A percentile compares a stretch with the other conserved stretches of the same genome.
These are phyloP conservation scores for Caenorhabditis latens DNA, from an alignment of 1,140 invertebrate genomes.

Conservation along the genomic window DNA sequence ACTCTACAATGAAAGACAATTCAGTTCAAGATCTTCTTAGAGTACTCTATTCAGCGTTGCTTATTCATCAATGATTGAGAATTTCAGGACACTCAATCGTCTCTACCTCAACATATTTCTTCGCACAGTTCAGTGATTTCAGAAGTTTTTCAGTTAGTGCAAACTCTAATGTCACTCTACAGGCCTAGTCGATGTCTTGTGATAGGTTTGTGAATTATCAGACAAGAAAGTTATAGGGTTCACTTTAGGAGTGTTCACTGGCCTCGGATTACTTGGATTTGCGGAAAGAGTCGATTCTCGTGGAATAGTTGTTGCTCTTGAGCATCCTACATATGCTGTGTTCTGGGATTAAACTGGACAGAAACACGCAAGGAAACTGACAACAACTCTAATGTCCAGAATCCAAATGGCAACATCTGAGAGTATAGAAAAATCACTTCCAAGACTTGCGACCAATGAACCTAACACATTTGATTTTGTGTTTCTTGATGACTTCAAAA, in stretches of 20 bases:
- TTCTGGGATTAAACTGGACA: constrained; percentile 68
- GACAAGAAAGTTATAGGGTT: too few relatives aligned
- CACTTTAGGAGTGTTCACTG: constrained; percentile 68
- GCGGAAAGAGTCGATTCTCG: constrained; percentile 66
- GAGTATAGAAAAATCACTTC: constrained; percentile 64
- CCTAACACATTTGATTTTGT: constrained; percentile 70
- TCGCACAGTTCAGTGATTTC: constrained; percentile 62
- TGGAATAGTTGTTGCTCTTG: constrained; percentile 68
- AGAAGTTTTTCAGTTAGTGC: constrained; percentile 66
- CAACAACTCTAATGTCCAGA: constrained; percentile 60
- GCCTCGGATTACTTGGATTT: constrained; percentile 65
- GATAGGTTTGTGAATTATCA: constrained; percentile 17
- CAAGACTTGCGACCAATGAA: constrained; percentile 63
- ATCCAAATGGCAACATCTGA: constrained; percentile 70
- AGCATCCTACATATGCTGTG: constrained; percentile 66
- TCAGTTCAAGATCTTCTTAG: constrained; percentile 63
- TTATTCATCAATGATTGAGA: background rate
- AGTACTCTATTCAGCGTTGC: constrained; percentile 28
- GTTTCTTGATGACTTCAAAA: constrained; percentile 67
- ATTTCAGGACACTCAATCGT: constrained; percentile 67
- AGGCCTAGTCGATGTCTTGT: constrained; percentile 68
- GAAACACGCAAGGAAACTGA: constrained; percentile 65
- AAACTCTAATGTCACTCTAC: constrained; percentile 66
- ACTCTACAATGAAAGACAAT: constrained; percentile 64
- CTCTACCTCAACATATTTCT: constrained; percentile 61